Evolutionary conservation across 2,888 invertebrate species (phyloP).

Genomic region (Melanchra persicariae): DNA sequence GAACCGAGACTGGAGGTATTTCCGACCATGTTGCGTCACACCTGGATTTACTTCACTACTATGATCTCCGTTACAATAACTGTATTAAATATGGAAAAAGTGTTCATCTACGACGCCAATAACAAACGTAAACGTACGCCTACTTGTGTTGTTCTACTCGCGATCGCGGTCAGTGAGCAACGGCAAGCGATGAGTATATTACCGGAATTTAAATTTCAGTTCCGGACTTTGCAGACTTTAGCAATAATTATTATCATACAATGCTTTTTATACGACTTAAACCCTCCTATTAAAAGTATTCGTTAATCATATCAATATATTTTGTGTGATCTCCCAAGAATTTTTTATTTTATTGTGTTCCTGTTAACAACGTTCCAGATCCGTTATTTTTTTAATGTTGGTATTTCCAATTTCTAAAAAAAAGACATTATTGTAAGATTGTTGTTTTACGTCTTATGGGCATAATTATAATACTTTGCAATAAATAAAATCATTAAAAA

Average conservation of each 20-base stretch:
- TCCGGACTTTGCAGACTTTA: slow-evolving; percentile 59
- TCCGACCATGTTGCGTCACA: slow-evolving; percentile 39
- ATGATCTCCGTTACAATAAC: slow-evolving; percentile 47
- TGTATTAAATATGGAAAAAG: slow-evolving; percentile 61
- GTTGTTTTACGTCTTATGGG: too few species aligned
- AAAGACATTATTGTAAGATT: too few species aligned
- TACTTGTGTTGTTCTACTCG: slow-evolving; percentile 80
- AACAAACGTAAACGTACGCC: slow-evolving; percentile 74
- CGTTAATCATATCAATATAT: too few species aligned
- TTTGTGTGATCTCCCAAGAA: slow-evolving; percentile 14
- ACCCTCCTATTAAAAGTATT: too few species aligned
- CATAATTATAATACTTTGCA: too few species aligned
- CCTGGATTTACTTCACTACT: slow-evolving; percentile 45
- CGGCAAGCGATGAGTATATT: slow-evolving; percentile 82
- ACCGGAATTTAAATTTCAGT: slow-evolving; percentile 82
- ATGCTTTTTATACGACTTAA: too few species aligned
- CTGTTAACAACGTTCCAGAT: too few species aligned
- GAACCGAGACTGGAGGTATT: slow-evolving; percentile 41
- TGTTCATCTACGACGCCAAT: slow-evolving; percentile 67
- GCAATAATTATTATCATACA: slow-evolving; percentile 62
- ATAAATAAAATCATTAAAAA: too few species aligned
- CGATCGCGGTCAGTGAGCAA: slow-evolving; percentile 88
- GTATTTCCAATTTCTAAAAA: too few species aligned
- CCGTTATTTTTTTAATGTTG: too few species aligned
- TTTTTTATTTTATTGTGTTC: too few species aligned